Percentiles rank a stretch among this genome's conserved stretches.
These are phyloP conservation scores for Sphecodes monilicornis DNA, from an alignment of 2,888 invertebrate species.

Conservation along the genomic window DNA sequence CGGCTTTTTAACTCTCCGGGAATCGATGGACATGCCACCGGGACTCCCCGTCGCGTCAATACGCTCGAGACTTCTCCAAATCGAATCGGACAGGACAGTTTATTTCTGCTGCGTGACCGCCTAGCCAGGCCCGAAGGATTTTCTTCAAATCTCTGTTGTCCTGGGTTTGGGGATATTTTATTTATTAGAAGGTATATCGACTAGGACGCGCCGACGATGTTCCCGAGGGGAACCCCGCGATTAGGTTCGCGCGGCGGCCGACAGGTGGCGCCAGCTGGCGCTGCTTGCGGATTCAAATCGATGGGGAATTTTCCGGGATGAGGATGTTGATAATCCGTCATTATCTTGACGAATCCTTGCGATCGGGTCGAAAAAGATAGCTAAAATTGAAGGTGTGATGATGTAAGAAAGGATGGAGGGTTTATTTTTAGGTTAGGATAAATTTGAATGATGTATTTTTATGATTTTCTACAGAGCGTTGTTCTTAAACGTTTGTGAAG, in stretches of 20 bases:
- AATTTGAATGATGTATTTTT: neutral
- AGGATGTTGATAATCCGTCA: neutral
- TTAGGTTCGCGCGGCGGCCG: neutral
- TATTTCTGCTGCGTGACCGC: neutral
- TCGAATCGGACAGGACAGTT: neutral
- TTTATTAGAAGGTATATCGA: neutral
- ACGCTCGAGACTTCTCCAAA: neutral
- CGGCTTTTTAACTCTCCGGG: constrained; percentile 57
- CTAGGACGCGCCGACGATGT: neutral
- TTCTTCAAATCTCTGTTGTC: neutral
- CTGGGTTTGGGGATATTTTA: neutral
- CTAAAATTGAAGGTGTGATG: neutral
- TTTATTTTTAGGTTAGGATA: neutral
- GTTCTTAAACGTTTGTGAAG: neutral
- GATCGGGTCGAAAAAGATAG: neutral
- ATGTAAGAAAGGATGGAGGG: neutral
- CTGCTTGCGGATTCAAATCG: neutral
- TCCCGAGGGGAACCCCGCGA: neutral
- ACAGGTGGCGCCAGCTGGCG: neutral
- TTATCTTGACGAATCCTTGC: neutral
- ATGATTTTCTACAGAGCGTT: neutral
- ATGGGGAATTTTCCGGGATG: neutral
- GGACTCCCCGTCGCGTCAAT: neutral
- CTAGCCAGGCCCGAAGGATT: neutral
- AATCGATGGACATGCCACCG: constrained; percentile 58